phyloP scores from a whole-genome alignment of 2,888 invertebrate species.

The Nomada ferruginata region DNA sequence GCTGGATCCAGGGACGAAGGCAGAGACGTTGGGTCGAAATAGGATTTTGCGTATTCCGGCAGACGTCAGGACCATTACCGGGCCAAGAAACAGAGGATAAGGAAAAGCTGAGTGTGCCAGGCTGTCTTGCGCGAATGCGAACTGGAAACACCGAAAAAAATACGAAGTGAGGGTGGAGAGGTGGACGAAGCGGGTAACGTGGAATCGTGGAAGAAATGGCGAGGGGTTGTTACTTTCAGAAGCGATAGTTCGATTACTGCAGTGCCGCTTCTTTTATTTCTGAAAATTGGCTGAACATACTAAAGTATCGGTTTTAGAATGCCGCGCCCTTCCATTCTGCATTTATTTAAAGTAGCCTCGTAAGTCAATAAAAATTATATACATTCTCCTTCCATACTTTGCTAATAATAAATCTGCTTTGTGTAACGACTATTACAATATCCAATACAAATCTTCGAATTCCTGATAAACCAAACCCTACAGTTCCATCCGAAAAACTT shows the following conservation, averaged over 20 bases:
- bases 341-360: too few species aligned
- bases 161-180: conserved; percentile 26
- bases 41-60: conserved; percentile 83
- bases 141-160: conserved; percentile 61
- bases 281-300: too few species aligned
- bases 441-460: not conserved
- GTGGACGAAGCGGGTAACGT: conserved; percentile 6
- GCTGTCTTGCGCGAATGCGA: conserved; percentile 48
- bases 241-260: conserved; percentile 64
- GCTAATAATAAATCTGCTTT: too few species aligned
- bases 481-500: conserved; percentile 29
- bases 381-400: too few species aligned
- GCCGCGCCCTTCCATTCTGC: too few species aligned
- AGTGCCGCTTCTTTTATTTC: too few species aligned
- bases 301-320: too few species aligned
- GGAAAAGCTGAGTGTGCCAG: conserved; percentile 60
- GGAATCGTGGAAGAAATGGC: conserved; percentile 27
- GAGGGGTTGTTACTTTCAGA: conserved; percentile 78
- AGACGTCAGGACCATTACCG: conserved; percentile 82
- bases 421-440: too few species aligned
- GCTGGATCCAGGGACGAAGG: conserved; percentile 42
- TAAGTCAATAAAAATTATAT: too few species aligned
- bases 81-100: conserved; percentile 67
- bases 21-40: conserved; percentile 76
- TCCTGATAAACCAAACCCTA: not conserved